phyloP scores from a whole-genome alignment of 2,888 invertebrate species.

The Drosophila suboccidentalis region DNA sequence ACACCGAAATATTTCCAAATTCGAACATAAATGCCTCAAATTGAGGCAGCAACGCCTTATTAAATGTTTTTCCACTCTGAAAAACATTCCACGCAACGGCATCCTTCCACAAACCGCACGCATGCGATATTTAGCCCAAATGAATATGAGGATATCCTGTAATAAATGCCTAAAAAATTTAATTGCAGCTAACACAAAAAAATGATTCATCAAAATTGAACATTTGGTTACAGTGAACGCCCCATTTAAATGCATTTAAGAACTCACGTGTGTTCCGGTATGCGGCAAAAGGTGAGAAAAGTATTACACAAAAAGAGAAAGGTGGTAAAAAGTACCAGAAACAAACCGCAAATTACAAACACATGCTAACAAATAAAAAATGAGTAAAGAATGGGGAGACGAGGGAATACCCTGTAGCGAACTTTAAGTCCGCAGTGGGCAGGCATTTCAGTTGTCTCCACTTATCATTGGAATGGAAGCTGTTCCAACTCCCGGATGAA shows the following conservation, averaged over 20 bases:
- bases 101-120: constrained; percentile 49
- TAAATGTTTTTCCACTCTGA: constrained; percentile 16
- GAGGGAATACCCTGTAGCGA: constrained; percentile 7
- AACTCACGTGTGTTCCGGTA: constrained; percentile 8
- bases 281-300: constrained; percentile 71
- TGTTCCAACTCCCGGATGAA: constrained; percentile 51
- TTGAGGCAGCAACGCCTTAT: constrained; percentile 64
- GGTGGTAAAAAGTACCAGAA: constrained; percentile 15
- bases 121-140: constrained; percentile 52
- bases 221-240: constrained; percentile 48
- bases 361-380: constrained; percentile 45
- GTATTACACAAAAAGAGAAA: constrained; percentile 54
- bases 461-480: constrained; percentile 56
- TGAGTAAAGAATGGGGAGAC: background rate
- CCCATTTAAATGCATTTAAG: constrained; percentile 7
- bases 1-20: constrained; percentile 3
- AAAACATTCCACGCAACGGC: constrained; percentile 25
- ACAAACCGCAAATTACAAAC: constrained; percentile 72
- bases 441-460: constrained; percentile 26
- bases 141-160: constrained; percentile 43
- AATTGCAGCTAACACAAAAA: constrained; percentile 42
- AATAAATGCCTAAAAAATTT: constrained; percentile 46
- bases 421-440: background rate
- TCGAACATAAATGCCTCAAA: constrained; percentile 63
- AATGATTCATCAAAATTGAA: constrained; percentile 32